Percentiles rank a stretch among this genome's conserved stretches.
phyloP scores from a whole-genome alignment of 2,113 vertebrate genomes.

The Phainopepla nitens region DNA sequence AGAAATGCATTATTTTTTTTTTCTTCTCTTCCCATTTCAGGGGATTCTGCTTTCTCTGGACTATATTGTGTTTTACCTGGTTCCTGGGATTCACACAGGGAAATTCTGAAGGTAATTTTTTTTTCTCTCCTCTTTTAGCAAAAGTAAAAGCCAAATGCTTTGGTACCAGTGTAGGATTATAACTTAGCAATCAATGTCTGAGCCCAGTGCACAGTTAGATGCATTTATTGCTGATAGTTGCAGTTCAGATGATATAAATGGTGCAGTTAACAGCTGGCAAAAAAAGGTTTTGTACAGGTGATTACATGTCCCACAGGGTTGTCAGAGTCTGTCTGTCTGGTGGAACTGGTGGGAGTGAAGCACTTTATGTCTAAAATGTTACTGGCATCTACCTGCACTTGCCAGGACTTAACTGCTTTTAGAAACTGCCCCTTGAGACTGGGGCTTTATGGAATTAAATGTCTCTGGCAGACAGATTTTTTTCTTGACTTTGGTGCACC shows the following conservation, averaged over 20 bases:
- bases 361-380: background rate
- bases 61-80: conserved; percentile 86
- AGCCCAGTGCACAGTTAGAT: background rate
- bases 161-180: background rate
- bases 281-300: background rate
- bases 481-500: background rate
- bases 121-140: background rate
- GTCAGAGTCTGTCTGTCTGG: background rate
- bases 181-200: background rate
- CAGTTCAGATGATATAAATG: background rate
- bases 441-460: background rate
- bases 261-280: background rate
- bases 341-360: background rate
- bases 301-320: background rate
- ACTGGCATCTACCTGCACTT: background rate
- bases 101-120: conserved; percentile 88
- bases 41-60: conserved; percentile 91
- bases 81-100: conserved; percentile 90
- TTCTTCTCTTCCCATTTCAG: conserved; percentile 70
- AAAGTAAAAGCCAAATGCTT: background rate
- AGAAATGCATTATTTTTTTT: conserved; percentile 9
- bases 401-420: background rate
- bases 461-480: background rate
- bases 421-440: background rate
- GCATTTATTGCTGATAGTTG: background rate